phyloP scores from a whole-genome alignment of 2,113 vertebrate genomes.

The Callochromis pleurospilus region DNA sequence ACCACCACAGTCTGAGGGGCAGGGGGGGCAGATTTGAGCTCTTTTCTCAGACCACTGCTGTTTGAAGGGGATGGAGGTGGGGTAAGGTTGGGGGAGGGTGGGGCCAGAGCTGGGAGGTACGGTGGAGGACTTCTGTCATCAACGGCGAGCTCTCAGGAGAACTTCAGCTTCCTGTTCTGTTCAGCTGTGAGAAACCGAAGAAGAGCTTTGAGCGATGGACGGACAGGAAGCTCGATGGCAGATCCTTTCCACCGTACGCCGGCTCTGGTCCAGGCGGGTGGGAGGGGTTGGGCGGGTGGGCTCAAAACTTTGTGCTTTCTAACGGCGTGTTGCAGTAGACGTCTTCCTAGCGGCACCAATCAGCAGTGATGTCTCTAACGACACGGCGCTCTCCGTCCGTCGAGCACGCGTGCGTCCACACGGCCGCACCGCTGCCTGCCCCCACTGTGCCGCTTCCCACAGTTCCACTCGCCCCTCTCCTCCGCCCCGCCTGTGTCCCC shows the following conservation, averaged over 20 bases:
- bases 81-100: not conserved
- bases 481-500: constrained; percentile 50
- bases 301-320: constrained; percentile 69
- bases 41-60: constrained; percentile 62
- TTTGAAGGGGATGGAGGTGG: constrained; percentile 16
- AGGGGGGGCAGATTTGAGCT: constrained; percentile 65
- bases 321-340: constrained; percentile 70
- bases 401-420: not conserved
- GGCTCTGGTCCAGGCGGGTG: not conserved
- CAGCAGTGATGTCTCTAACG: constrained; percentile 37
- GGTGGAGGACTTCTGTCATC: constrained; percentile 43
- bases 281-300: not conserved
- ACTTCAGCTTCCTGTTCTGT: not conserved
- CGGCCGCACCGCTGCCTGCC: not conserved
- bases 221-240: not conserved
- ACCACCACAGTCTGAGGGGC: constrained; percentile 65
- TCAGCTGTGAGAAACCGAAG: not conserved
- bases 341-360: constrained; percentile 36
- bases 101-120: constrained; percentile 26
- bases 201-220: not conserved
- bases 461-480: constrained; percentile 39
- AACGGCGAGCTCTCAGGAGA: not conserved
- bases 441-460: constrained; percentile 25
- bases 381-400: constrained; percentile 33
- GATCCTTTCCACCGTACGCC: constrained; percentile 24